These are phyloP conservation scores for Erpetoichthys calabaricus DNA, from an alignment of 2,797 vertebrate genomes.

Conservation along the genomic window DNA sequence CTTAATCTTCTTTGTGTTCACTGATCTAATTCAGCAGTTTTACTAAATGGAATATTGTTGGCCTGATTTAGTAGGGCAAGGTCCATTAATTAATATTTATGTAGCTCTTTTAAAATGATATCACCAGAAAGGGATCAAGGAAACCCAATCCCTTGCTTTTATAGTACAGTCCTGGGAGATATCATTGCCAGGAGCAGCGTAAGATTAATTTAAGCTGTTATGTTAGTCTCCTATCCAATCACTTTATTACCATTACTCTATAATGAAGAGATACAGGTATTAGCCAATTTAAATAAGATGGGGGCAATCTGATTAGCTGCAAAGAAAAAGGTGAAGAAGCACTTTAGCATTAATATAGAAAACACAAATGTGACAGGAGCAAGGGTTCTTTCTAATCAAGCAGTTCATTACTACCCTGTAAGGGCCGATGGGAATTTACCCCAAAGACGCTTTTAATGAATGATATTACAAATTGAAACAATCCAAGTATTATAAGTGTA, in stretches of 20 bases:
- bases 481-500: too few relatives aligned
- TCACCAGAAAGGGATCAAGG: constrained; percentile 12
- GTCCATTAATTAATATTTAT: constrained; percentile 28
- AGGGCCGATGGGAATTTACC: too few relatives aligned
- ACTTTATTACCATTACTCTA: constrained; percentile 46
- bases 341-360: too few relatives aligned
- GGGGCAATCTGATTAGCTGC: too few relatives aligned
- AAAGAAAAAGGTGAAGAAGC: too few relatives aligned
- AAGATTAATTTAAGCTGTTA: constrained; percentile 33
- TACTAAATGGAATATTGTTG: neutral
- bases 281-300: neutral
- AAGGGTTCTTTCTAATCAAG: too few relatives aligned
- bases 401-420: too few relatives aligned
- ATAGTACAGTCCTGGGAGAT: constrained; percentile 22
- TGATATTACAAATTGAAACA: too few relatives aligned
- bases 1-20: neutral
- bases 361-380: too few relatives aligned
- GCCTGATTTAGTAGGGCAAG: constrained; percentile 19
- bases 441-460: too few relatives aligned
- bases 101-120: constrained; percentile 6
- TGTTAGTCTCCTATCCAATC: constrained; percentile 36
- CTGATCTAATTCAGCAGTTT: neutral
- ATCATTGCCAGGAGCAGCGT: constrained; percentile 31
- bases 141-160: constrained; percentile 22
- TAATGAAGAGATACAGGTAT: constrained; percentile 30